Evolutionary conservation across 2,113 vertebrate species (phyloP), one percentile per base, ranked within the genome.

Genomic region (Penelope pileata): DNA sequence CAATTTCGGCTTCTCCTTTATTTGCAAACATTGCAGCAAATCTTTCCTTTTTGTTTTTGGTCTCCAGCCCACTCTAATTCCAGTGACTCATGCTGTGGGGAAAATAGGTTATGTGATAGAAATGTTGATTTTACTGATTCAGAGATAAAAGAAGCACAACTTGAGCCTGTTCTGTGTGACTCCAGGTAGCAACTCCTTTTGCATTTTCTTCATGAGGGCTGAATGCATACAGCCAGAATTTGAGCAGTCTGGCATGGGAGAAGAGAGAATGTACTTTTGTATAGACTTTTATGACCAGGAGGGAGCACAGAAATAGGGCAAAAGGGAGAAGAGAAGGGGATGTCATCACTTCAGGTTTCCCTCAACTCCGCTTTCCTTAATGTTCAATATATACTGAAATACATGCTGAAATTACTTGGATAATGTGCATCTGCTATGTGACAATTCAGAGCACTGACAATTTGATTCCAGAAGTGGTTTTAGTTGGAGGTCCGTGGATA

Each of bases 261-360:
- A 10, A 69, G n/a, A 68, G 36, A 43, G 10, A 4, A 42, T 70
- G 12, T 0, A 0, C 12, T 58, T 81, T 50, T 45, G 8, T 15
- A 38, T 12, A 67, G 26, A 7, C 9, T 76, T 54, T 11, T 15
- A 53, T 47, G n/a, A 67, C 7, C 8, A 50, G 7, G 3, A 53
- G 12, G 10, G 3, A 88, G 7, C 24, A 81, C 14, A 74, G 70
- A 86, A 81, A 17, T 4, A 22, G 10, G 8, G 7, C 22, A 67
- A 77, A 74, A 17, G 14, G 34, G 67, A 81, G 40, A 43, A 60
- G 6, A 12, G 27, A 42, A 73, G 6, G 2, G 7, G 4, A 16
- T 40, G 30, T 5, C 5, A 30, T 45, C 3, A 88, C 12, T 84
- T 74, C 63, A 51, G 7, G 9, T 50, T 79, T 42, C 9, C 9